These are phyloP conservation scores for Pristiophorus japonicus DNA, from an alignment of 2,113 vertebrate species.

Conservation along the genomic window DNA sequence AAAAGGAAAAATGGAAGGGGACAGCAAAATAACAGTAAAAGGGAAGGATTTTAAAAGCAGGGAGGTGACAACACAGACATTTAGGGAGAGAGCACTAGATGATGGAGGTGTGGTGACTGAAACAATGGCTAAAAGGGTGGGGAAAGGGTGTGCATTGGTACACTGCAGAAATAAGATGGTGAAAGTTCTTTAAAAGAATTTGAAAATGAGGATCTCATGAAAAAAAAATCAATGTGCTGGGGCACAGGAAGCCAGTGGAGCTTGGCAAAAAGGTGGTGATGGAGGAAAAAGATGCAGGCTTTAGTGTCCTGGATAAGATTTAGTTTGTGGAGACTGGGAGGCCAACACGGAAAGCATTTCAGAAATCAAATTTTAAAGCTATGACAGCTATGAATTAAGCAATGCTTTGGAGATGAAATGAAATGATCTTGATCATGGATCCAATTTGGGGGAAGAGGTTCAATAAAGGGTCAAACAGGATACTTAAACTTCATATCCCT, in stretches of 20 bases:
- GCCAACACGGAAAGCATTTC: neutral
- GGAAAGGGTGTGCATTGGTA: neutral
- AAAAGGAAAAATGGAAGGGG: neutral
- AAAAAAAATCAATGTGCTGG: neutral
- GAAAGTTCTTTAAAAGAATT: neutral
- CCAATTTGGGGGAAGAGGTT: neutral
- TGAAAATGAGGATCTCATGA: too few species aligned
- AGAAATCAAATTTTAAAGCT: neutral
- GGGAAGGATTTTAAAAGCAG: neutral
- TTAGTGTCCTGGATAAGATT: neutral
- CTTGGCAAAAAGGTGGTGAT: neutral
- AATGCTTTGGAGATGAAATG: neutral
- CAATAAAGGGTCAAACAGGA: neutral
- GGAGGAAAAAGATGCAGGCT: neutral
- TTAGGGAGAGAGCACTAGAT: neutral
- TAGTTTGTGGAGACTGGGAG: neutral
- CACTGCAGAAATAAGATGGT: neutral
- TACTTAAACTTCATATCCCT: too few species aligned
- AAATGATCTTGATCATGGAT: neutral
- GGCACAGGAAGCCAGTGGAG: neutral
- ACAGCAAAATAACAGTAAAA: neutral
- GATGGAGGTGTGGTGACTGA: neutral
- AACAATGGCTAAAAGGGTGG: neutral
- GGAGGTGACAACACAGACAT: neutral
- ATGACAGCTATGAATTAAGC: neutral